Evolutionary conservation across 1,140 invertebrate genomes (phyloP).

Genomic region (Drosophila pachea): DNA sequence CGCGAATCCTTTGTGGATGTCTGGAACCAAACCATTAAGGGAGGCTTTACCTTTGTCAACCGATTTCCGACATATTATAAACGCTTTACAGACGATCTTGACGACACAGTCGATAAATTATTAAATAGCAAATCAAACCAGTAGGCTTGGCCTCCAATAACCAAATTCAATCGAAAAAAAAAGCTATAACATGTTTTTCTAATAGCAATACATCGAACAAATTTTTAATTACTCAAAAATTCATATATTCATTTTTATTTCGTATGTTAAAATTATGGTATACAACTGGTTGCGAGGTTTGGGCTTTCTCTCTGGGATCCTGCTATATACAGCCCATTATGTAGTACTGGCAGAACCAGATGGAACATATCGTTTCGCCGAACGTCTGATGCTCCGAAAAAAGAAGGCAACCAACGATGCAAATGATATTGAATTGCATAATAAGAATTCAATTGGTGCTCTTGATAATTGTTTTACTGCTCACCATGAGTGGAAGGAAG

Average conservation of each 20-base stretch:
- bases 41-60: conserved; percentile 3
- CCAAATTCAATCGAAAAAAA: not conserved
- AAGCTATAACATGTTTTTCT: not conserved
- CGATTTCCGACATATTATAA: conserved; percentile 23
- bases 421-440: not conserved
- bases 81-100: conserved; percentile 32
- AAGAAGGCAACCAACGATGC: not conserved
- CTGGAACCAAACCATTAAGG: conserved; percentile 38
- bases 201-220: not conserved
- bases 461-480: conserved; percentile 7
- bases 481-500: conserved; percentile 13
- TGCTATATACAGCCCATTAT: conserved; percentile 12
- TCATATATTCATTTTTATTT: too few relatives aligned
- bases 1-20: conserved; percentile 38
- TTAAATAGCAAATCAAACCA: not conserved
- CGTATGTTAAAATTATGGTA: conserved; percentile 8
- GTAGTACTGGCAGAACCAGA: conserved; percentile 23
- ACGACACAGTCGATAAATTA: conserved; percentile 4
- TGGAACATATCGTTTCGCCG: not conserved
- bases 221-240: too few relatives aligned
- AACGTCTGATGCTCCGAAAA: not conserved
- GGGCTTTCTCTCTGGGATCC: conserved; percentile 17
- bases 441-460: not conserved
- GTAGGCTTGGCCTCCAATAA: conserved; percentile 25
- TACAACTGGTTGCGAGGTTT: conserved; percentile 21